Conservation (phyloP, 2,113 vertebrate genomes). For the Syngnathus scovelli region DNA sequence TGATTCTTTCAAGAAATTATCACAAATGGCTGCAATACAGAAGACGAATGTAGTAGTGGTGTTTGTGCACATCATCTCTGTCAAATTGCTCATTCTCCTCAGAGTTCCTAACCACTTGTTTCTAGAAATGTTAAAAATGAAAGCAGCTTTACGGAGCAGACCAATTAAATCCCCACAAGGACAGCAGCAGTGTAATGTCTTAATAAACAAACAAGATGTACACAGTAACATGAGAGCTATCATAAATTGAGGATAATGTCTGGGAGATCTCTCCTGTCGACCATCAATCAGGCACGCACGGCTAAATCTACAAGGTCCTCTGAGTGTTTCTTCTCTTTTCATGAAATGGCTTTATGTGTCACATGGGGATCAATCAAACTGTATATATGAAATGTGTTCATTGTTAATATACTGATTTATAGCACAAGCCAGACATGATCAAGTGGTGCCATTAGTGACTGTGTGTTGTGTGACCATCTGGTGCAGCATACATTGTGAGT, state of each 20-base stretch:
- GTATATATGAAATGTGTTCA: constrained; percentile 23
- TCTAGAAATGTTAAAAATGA: constrained; percentile 14
- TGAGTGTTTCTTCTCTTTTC: constrained; percentile 36
- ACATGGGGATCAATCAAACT: constrained; percentile 41
- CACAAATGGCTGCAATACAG: background rate
- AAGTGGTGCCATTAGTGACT: constrained; percentile 50
- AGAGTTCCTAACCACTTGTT: constrained; percentile 21
- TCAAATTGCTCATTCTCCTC: constrained; percentile 1
- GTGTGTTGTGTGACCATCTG: constrained; percentile 54
- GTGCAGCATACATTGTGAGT: constrained; percentile 39
- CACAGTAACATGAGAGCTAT: background rate
- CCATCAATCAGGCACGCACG: constrained; percentile 22
- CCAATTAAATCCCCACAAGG: constrained; percentile 12
- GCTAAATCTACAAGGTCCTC: constrained; percentile 23
- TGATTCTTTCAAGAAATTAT: background rate
- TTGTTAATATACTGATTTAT: constrained; percentile 53
- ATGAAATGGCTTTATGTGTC: constrained; percentile 30
- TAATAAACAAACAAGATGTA: constrained; percentile 9
- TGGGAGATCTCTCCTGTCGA: constrained; percentile 10
- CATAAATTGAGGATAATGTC: constrained; percentile 21
- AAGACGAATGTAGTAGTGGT: background rate
- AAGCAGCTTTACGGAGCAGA: constrained; percentile 5
- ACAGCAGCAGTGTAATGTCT: constrained; percentile 10
- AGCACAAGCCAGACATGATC: constrained; percentile 44
- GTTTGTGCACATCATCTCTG: constrained; percentile 1